phyloP scores from a whole-genome alignment of 2,888 invertebrate species.

The Elegia similella region DNA sequence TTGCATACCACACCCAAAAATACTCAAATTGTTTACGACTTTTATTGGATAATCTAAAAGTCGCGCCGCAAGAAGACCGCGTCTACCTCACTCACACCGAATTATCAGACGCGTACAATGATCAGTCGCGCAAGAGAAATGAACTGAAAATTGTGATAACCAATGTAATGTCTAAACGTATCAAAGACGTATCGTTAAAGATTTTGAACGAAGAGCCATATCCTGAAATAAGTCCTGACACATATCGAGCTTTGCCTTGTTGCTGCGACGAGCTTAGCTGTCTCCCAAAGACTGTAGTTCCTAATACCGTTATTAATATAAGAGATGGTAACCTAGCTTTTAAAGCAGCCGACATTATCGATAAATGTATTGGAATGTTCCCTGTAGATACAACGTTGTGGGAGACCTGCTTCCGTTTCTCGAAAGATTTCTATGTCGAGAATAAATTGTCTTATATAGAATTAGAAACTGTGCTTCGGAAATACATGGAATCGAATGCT shows the following conservation, averaged over 20 bases:
- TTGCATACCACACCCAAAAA: slow-evolving; percentile 58
- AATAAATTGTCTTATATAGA: slow-evolving; percentile 66
- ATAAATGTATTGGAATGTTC: slow-evolving; percentile 65
- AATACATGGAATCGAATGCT: slow-evolving; percentile 76
- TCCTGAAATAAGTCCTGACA: slow-evolving; percentile 46
- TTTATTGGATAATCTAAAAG: slow-evolving; percentile 54
- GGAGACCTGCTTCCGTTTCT: slow-evolving; percentile 65
- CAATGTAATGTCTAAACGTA: slow-evolving; percentile 62
- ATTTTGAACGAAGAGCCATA: slow-evolving; percentile 65
- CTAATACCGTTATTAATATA: slow-evolving; percentile 29
- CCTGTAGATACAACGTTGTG: slow-evolving; percentile 62
- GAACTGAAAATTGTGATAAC: slow-evolving; percentile 57
- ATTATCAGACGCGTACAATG: slow-evolving; percentile 24
- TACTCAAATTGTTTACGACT: slow-evolving; percentile 60
- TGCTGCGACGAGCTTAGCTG: slow-evolving; percentile 64
- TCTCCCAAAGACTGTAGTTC: slow-evolving; percentile 33
- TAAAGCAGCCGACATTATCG: slow-evolving; percentile 59
- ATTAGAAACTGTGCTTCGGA: slow-evolving; percentile 78
- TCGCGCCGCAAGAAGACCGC: slow-evolving; percentile 35
- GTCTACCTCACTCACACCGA: slow-evolving; percentile 54
- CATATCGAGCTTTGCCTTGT: slow-evolving; percentile 56
- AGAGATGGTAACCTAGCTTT: slow-evolving; percentile 45
- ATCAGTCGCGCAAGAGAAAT: slow-evolving; percentile 39
- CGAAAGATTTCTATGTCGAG: slow-evolving; percentile 65
- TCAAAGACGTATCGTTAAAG: slow-evolving; percentile 63